A percentile compares a stretch with the other conserved stretches of the same genome.
These are phyloP conservation scores for Gobio occitaniae DNA, from an alignment of 2,797 vertebrate genomes.

Conservation along the genomic window DNA sequence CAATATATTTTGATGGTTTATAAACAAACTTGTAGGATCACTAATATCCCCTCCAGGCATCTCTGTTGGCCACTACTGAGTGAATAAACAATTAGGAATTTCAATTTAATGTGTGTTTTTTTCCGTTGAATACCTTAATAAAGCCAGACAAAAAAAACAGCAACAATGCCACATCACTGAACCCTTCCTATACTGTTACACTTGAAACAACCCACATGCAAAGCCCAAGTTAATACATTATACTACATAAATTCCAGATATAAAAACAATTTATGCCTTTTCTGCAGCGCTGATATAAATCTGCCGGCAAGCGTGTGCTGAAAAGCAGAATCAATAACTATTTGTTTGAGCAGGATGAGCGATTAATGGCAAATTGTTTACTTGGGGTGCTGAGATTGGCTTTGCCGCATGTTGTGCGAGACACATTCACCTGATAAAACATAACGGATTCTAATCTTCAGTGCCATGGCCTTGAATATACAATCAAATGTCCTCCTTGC, in stretches of 20 bases:
- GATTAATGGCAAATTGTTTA: constrained; percentile 65
- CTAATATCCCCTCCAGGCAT: no score
- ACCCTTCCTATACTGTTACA: not conserved
- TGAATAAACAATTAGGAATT: not conserved
- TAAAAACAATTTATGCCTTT: constrained; percentile 26
- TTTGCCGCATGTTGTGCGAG: constrained; percentile 44
- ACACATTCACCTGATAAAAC: constrained; percentile 55
- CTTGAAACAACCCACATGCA: not conserved
- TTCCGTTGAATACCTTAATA: not conserved
- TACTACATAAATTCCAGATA: constrained; percentile 16
- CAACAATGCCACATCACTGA: not conserved
- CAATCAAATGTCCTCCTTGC: constrained; percentile 56
- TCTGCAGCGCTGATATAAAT: constrained; percentile 46
- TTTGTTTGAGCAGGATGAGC: constrained; percentile 66
- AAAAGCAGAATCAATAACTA: constrained; percentile 69
- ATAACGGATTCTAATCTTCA: constrained; percentile 60
- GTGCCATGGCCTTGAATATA: constrained; percentile 51
- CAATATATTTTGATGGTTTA: not conserved
- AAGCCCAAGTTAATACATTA: constrained; percentile 17
- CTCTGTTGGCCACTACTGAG: not conserved
- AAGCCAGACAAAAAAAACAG: not conserved
- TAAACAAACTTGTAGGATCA: no score
- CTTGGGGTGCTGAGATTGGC: constrained; percentile 61
- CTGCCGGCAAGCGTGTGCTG: constrained; percentile 62
- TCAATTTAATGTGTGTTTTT: not conserved